Conservation (phyloP, 2,113 vertebrate genomes). For the Chloropsis hardwickii region DNA sequence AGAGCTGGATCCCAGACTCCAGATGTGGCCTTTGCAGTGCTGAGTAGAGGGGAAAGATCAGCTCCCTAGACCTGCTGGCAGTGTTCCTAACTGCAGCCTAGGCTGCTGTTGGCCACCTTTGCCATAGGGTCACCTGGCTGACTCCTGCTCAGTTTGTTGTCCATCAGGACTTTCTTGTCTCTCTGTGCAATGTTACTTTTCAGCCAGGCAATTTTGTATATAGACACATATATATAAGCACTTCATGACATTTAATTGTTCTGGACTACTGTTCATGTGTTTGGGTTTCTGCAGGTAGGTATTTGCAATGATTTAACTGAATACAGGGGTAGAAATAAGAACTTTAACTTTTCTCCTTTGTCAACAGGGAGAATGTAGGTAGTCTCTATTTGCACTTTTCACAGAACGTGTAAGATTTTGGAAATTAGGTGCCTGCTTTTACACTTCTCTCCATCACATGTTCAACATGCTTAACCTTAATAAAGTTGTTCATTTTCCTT, state of each 20-base stretch:
- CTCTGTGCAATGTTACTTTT: background rate
- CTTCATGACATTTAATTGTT: background rate
- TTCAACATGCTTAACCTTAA: background rate
- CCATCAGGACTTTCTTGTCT: background rate
- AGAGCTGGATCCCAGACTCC: background rate
- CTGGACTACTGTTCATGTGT: background rate
- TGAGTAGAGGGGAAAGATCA: background rate
- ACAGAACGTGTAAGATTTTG: background rate
- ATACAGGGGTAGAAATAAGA: background rate
- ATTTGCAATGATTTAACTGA: background rate
- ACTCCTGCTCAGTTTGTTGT: background rate
- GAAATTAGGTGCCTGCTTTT: background rate
- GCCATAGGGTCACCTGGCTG: background rate
- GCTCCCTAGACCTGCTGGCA: background rate
- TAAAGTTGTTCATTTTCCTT: background rate
- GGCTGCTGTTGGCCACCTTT: accelerated
- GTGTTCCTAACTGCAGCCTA: background rate
- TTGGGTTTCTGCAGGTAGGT: background rate
- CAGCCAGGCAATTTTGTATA: background rate
- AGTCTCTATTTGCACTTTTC: background rate
- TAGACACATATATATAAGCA: background rate
- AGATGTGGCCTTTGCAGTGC: background rate
- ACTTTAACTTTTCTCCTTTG: background rate
- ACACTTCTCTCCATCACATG: background rate
- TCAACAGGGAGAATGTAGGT: background rate